Percentiles rank a stretch among this genome's conserved stretches.
These are phyloP conservation scores for Gortyna flavago DNA, from an alignment of 2,888 invertebrate genomes.

Conservation along the genomic window DNA sequence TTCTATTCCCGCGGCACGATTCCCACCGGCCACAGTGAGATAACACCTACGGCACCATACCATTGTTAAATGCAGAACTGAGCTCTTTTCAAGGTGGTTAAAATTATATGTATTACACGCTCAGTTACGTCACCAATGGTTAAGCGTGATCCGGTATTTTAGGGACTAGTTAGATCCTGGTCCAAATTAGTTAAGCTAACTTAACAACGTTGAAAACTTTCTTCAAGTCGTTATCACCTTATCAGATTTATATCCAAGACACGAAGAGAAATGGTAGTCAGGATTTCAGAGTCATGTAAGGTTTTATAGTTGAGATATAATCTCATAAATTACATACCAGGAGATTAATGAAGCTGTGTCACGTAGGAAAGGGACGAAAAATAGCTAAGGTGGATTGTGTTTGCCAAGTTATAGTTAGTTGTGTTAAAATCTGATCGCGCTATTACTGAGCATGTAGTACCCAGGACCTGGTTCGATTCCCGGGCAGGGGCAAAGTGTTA, in stretches of 20 bases:
- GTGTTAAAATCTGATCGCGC: too few relatives aligned
- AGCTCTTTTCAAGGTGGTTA: conserved; percentile 64
- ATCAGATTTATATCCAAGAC: conserved; percentile 9
- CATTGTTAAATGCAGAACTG: conserved; percentile 59
- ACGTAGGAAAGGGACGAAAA: background rate
- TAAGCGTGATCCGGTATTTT: conserved; percentile 22
- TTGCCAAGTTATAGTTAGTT: too few relatives aligned
- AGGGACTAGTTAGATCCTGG: too few relatives aligned
- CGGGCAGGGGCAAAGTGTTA: conserved; percentile 4
- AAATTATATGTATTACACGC: conserved; percentile 54
- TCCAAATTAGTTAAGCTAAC: background rate
- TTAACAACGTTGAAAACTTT: background rate
- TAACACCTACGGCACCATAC: conserved; percentile 58
- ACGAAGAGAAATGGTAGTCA: conserved; percentile 5
- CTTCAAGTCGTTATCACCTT: background rate
- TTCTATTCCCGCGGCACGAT: conserved; percentile 69
- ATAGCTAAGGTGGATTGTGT: background rate
- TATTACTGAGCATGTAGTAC: too few relatives aligned
- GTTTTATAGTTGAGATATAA: background rate
- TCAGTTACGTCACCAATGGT: conserved; percentile 48
- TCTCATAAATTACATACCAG: background rate
- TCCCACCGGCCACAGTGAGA: conserved; percentile 67
- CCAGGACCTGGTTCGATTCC: too few relatives aligned
- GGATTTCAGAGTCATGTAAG: background rate
- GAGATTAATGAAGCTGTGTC: background rate